These are phyloP conservation scores for Solenopsis fugax DNA, from an alignment of 1,140 invertebrate species.

Conservation along the genomic window DNA sequence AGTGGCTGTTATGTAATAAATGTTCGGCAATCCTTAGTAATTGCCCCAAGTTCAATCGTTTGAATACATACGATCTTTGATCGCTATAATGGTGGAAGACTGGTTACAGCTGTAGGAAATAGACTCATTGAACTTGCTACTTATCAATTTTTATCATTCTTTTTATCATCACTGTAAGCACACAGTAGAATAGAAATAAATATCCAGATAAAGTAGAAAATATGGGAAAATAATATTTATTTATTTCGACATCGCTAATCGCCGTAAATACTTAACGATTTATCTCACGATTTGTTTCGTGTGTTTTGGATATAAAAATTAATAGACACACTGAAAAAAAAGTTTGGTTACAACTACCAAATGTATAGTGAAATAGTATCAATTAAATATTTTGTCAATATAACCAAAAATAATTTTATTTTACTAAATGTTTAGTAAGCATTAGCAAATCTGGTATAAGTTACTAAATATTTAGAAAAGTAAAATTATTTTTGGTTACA, in stretches of 20 bases:
- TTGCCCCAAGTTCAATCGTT: conserved; percentile 57
- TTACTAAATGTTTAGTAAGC: no score
- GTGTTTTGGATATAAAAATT: not conserved
- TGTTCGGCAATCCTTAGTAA: conserved; percentile 60
- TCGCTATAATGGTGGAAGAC: not conserved
- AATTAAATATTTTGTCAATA: no score
- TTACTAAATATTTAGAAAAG: no score
- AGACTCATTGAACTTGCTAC: not conserved
- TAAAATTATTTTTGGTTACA: no score
- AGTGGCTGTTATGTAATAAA: conserved; percentile 64
- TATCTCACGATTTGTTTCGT: not conserved
- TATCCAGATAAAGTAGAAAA: not conserved
- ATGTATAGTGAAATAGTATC: no score
- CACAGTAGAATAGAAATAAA: not conserved
- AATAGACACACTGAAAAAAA: no score
- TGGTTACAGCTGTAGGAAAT: not conserved
- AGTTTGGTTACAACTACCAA: no score
- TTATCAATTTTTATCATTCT: not conserved
- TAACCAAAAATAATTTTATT: no score
- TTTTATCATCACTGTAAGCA: not conserved
- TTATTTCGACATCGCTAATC: not conserved
- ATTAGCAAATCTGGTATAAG: no score
- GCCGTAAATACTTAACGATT: not conserved
- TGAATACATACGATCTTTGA: conserved; percentile 42
- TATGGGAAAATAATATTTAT: not conserved